Conservation (phyloP, 2,797 vertebrate species). For the Myotis pilosus region DNA sequence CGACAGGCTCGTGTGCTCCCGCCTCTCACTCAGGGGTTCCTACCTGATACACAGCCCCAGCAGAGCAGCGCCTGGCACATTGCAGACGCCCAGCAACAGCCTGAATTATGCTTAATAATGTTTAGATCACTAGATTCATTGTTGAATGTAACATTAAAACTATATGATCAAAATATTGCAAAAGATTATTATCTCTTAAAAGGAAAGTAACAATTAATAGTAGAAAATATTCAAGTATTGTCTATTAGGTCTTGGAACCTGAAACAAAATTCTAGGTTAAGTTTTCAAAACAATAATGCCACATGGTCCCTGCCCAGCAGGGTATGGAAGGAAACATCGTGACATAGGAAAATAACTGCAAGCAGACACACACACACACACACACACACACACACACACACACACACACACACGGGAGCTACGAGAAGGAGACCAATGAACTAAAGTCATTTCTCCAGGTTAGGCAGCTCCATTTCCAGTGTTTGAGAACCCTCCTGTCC, state of each 20-base stretch:
- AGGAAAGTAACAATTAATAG: neutral
- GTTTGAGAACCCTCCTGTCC: too few relatives aligned
- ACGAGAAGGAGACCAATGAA: too few relatives aligned
- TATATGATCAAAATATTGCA: neutral
- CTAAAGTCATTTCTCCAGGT: too few relatives aligned
- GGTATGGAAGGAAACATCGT: neutral
- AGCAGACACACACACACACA: neutral
- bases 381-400: too few relatives aligned
- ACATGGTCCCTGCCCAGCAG: neutral
- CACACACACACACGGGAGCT: too few relatives aligned
- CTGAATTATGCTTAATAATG: neutral
- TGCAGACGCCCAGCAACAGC: neutral
- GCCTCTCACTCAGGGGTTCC: neutral
- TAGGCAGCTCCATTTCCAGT: too few relatives aligned
- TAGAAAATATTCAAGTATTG: neutral
- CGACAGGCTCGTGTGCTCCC: neutral
- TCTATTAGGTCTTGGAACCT: neutral
- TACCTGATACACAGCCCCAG: neutral
- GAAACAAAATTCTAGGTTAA: neutral
- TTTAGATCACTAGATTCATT: neutral
- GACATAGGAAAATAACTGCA: neutral
- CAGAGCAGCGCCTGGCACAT: neutral
- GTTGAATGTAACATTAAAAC: conserved; percentile 20
- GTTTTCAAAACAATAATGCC: neutral
- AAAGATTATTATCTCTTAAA: neutral